Evolutionary conservation across 1,140 invertebrate species (phyloP).

Genomic region (Lasioglossum albipes): DNA sequence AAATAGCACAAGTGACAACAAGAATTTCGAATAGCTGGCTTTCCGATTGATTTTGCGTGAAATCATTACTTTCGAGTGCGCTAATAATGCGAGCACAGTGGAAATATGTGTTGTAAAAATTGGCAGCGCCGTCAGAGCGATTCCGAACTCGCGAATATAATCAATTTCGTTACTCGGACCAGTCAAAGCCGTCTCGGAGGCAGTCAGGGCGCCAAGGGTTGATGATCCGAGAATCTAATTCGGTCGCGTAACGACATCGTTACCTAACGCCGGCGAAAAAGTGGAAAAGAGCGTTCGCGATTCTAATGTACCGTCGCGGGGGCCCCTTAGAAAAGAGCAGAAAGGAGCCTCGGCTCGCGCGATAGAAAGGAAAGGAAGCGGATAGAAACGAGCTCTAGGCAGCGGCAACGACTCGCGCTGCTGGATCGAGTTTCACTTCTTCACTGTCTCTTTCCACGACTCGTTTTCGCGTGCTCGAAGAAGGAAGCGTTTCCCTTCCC

Average conservation of each 20-base stretch:
- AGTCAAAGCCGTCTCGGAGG: no score
- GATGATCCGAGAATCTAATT: not conserved
- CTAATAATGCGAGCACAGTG: no score
- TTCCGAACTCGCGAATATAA: no score
- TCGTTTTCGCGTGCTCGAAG: slow-evolving; percentile 45
- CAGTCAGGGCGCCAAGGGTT: not conserved
- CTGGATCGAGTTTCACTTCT: slow-evolving; percentile 65
- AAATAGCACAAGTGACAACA: no score
- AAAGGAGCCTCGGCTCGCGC: slow-evolving; percentile 36
- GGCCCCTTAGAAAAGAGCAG: slow-evolving; percentile 11
- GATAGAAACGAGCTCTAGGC: slow-evolving; percentile 57
- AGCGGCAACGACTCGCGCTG: slow-evolving; percentile 9
- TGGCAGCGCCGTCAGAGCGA: no score
- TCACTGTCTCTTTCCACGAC: slow-evolving; percentile 55
- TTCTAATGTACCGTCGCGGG: slow-evolving; percentile 34
- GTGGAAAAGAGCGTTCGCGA: not conserved
- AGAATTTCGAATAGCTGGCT: no score
- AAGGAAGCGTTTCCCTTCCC: slow-evolving; percentile 33
- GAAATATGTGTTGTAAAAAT: no score
- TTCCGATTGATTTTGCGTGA: no score
- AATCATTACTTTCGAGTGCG: no score
- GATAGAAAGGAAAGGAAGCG: slow-evolving; percentile 53
- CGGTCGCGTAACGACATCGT: not conserved
- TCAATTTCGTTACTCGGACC: no score
- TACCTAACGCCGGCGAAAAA: not conserved